Evolutionary conservation across 1,140 invertebrate genomes (phyloP).

Genomic region (silkworm (Bombyx mori)): DNA sequence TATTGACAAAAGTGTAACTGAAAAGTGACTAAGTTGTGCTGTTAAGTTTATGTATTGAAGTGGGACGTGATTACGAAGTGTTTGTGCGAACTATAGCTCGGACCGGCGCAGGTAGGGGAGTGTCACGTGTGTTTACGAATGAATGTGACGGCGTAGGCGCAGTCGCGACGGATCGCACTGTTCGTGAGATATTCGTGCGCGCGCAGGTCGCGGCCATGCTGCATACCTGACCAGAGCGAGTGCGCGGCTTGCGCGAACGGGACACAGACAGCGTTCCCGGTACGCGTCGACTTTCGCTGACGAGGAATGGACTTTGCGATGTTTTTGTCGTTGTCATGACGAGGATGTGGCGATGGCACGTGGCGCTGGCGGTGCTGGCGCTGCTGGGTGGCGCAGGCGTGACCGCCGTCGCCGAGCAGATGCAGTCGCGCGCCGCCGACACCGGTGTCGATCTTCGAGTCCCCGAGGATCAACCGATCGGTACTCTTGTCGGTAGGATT

Average conservation of each 20-base stretch:
- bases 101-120: slow-evolving; percentile 44
- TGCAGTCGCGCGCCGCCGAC: slow-evolving; percentile 89
- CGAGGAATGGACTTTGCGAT: slow-evolving; percentile 44
- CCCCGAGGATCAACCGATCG: slow-evolving; percentile 85
- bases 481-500: slow-evolving; percentile 86
- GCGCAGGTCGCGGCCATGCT: slow-evolving; percentile 66
- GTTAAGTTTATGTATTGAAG: not conserved
- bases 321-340: slow-evolving; percentile 54
- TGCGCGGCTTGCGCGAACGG: slow-evolving; percentile 61
- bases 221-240: slow-evolving; percentile 65
- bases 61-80: slow-evolving; percentile 14
- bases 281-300: slow-evolving; percentile 39
- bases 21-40: slow-evolving; percentile 31
- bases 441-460: slow-evolving; percentile 88
- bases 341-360: slow-evolving; percentile 64
- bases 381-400: slow-evolving; percentile 46
- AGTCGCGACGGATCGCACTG: slow-evolving; percentile 53
- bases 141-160: slow-evolving; percentile 65
- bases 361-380: slow-evolving; percentile 63
- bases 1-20: slow-evolving; percentile 46
- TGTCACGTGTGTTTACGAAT: slow-evolving; percentile 68
- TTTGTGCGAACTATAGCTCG: slow-evolving; percentile 16
- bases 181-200: slow-evolving; percentile 67
- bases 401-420: slow-evolving; percentile 72
- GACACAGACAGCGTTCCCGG: slow-evolving; percentile 51